A percentile compares a stretch with the other conserved stretches of the same genome.
These are phyloP conservation scores for Lucinisca nassula DNA, from an alignment of 2,888 invertebrate genomes.

Conservation along the genomic window DNA sequence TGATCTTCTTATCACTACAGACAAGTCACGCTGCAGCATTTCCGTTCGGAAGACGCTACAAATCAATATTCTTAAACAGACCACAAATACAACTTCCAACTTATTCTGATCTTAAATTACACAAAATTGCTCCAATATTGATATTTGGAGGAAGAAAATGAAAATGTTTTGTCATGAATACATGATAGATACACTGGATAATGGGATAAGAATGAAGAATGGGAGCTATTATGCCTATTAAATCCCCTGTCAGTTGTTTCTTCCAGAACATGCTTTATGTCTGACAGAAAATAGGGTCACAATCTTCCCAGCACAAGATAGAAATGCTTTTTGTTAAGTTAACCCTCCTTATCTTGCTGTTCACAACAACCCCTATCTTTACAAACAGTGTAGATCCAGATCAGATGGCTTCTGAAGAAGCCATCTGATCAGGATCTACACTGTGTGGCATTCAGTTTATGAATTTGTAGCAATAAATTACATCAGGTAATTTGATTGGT, in stretches of 20 bases:
- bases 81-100: constrained; percentile 11
- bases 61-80: constrained; percentile 2
- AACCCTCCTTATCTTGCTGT: too few relatives aligned
- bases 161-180: constrained; percentile 69
- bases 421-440: too few relatives aligned
- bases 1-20: too few relatives aligned
- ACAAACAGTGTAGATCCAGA: too few relatives aligned
- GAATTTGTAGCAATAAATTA: too few relatives aligned
- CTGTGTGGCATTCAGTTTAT: too few relatives aligned
- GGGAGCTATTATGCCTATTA: constrained; percentile 39
- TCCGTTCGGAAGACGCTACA: background rate
- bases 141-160: constrained; percentile 68
- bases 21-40: background rate
- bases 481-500: too few relatives aligned
- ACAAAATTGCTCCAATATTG: constrained; percentile 71
- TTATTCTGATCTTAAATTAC: constrained; percentile 67
- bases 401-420: too few relatives aligned
- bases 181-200: constrained; percentile 13
- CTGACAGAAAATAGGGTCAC: background rate
- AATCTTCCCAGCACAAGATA: background rate
- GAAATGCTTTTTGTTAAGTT: too few relatives aligned
- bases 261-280: constrained; percentile 4
- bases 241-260: constrained; percentile 15
- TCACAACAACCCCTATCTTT: too few relatives aligned
- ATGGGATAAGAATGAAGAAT: constrained; percentile 34